These are phyloP conservation scores for Arothron firmamentum DNA, from an alignment of 2,113 vertebrate genomes.

Conservation along the genomic window DNA sequence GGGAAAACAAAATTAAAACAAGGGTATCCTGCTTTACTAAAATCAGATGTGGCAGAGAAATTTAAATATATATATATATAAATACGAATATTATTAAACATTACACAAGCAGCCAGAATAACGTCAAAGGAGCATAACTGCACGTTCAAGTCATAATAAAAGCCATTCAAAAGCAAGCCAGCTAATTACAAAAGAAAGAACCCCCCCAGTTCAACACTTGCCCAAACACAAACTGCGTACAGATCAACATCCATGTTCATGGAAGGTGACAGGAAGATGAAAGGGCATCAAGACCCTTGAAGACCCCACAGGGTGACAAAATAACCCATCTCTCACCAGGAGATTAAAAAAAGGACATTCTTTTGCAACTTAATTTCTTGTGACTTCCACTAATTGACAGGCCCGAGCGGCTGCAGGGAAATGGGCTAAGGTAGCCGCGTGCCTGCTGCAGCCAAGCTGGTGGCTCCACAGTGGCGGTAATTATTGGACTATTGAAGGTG, in stretches of 20 bases:
- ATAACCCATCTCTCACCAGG: conserved; percentile 18
- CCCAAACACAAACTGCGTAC: not conserved
- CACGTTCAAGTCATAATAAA: no score
- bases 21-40: conserved; percentile 25
- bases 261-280: conserved; percentile 48
- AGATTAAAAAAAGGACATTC: conserved; percentile 43
- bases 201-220: no score
- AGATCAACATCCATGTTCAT: conserved; percentile 25
- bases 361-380: conserved; percentile 46
- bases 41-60: conserved; percentile 32
- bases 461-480: conserved; percentile 61
- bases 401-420: conserved; percentile 19
- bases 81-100: not conserved
- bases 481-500: conserved; percentile 57
- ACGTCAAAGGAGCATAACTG: no score
- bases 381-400: conserved; percentile 60
- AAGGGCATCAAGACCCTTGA: conserved; percentile 35
- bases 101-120: no score
- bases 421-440: conserved; percentile 30
- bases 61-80: conserved; percentile 9
- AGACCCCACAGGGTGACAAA: conserved; percentile 25
- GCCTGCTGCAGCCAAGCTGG: conserved; percentile 24
- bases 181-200: no score
- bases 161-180: no score
- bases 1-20: conserved; percentile 16